A percentile compares a stretch with the other conserved stretches of the same genome.
phyloP scores from a whole-genome alignment of 1,140 invertebrate species.

The Nasonia giraulti region DNA sequence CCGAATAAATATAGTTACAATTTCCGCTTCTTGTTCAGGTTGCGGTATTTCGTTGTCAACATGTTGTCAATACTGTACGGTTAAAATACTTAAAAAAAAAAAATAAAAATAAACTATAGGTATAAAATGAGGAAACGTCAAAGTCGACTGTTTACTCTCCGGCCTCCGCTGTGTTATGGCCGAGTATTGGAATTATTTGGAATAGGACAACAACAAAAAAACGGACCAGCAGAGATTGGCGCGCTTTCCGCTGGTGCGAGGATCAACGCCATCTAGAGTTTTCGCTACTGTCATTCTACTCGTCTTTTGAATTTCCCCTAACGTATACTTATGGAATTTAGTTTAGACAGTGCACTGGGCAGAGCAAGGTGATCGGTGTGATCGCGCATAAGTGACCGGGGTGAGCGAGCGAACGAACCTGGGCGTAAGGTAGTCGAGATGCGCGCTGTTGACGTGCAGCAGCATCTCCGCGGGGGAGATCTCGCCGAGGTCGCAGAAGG shows the following conservation, averaged over 20 bases:
- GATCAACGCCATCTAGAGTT: conserved; percentile 9
- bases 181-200: too few species aligned
- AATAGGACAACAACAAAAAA: too few species aligned
- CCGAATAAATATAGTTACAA: not conserved
- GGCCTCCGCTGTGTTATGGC: too few species aligned
- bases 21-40: not conserved
- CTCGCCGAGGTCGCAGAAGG: conserved; percentile 86
- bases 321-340: too few species aligned
- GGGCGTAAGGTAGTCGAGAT: conserved; percentile 86
- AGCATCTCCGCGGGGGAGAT: conserved; percentile 84
- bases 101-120: too few species aligned
- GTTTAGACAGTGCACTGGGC: too few species aligned
- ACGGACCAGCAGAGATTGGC: not conserved
- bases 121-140: too few species aligned
- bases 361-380: too few species aligned
- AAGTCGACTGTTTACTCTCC: too few species aligned
- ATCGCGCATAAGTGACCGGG: too few species aligned
- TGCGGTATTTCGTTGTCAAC: not conserved
- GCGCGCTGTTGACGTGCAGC: conserved; percentile 86
- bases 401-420: conserved; percentile 71
- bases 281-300: not conserved
- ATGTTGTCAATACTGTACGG: not conserved
- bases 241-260: not conserved
- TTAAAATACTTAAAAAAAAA: not conserved
- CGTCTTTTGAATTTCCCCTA: too few species aligned